Conservation (phyloP, 2,888 invertebrate genomes). For the Drosophila peninsularis region DNA sequence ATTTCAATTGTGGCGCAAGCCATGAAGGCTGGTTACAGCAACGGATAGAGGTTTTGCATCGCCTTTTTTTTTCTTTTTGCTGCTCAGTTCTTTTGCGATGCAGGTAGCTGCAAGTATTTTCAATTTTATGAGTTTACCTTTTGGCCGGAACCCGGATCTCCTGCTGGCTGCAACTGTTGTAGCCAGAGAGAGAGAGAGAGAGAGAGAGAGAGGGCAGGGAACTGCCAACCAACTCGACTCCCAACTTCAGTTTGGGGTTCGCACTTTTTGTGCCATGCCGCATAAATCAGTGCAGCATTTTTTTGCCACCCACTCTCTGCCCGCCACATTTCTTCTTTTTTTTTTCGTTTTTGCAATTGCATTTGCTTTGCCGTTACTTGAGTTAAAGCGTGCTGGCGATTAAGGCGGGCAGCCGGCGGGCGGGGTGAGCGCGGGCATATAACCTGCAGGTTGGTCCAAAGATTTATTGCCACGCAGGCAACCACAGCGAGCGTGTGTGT, state of each 20-base stretch:
- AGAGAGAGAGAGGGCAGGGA: conserved; percentile 4
- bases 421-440: background rate
- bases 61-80: conserved; percentile 8
- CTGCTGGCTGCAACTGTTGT: conserved; percentile 35
- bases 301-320: background rate
- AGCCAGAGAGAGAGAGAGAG: background rate
- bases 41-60: conserved; percentile 13
- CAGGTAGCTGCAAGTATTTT: conserved; percentile 65
- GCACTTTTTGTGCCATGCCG: conserved; percentile 60
- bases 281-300: conserved; percentile 71
- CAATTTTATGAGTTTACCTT: conserved; percentile 73
- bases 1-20: conserved; percentile 66
- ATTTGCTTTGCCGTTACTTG: conserved; percentile 64
- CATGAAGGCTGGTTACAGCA: conserved; percentile 18
- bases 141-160: conserved; percentile 44
- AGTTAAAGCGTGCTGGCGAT: conserved; percentile 60
- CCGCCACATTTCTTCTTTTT: background rate
- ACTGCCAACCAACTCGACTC: conserved; percentile 28
- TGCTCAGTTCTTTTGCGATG: conserved; percentile 32
- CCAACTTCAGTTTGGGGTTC: conserved; percentile 56
- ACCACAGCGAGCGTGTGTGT: conserved; percentile 29
- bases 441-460: conserved; percentile 55
- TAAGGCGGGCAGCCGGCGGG: conserved; percentile 22
- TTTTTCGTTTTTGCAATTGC: conserved; percentile 50
- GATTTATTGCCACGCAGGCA: conserved; percentile 62